Evolutionary conservation across 1,140 invertebrate species (phyloP), one percentile per base, ranked within the genome.

Genomic region (Ylistrum balloti): DNA sequence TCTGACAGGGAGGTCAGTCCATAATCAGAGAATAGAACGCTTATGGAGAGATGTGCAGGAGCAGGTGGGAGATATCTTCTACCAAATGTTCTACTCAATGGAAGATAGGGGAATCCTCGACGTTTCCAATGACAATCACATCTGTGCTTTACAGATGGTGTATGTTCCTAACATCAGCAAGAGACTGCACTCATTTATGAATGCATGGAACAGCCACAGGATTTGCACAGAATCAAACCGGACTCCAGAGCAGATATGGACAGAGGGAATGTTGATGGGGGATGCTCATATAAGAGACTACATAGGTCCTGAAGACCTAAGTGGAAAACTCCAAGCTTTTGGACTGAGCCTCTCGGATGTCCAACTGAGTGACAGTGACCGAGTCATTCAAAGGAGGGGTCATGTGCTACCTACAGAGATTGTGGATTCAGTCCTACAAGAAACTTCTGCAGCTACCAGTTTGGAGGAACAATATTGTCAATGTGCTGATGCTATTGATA

Each of bases 21-120:
- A 90, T 33, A 90, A 90, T 34, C 90, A 90, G 33, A 11, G 90
- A 15, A 90, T 90, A 33, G 90, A 90, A 48, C 34, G 87, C 33
- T 15, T 90, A n/a, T 90, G 87, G 90, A 90, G 88, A 34, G 90
- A 90, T 88, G 87, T 90, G 2, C 88, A 38, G n/a, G 38, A 22
- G n/a, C 5, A 90, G 17, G 90, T 86, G 41, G 74, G 20, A 10
- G 20, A 22, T n/a, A 88, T 86, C 34, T 93, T 88, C 56, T 91
- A 93, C 38, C 5, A 90, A 17, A 48, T 91, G 11, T 93, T 93
- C 88, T 56, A 86, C 28, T 87, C 86, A 48, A 86, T 93, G 86
- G 93, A 93, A 86, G 91, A 93, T 35, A 17, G 85, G 34, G 48
- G 41, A 34, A 89, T 92, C 86, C 86, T 93, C 22, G 90, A 91